phyloP scores from a whole-genome alignment of 2,797 vertebrate species.

The Okamejei kenojei region DNA sequence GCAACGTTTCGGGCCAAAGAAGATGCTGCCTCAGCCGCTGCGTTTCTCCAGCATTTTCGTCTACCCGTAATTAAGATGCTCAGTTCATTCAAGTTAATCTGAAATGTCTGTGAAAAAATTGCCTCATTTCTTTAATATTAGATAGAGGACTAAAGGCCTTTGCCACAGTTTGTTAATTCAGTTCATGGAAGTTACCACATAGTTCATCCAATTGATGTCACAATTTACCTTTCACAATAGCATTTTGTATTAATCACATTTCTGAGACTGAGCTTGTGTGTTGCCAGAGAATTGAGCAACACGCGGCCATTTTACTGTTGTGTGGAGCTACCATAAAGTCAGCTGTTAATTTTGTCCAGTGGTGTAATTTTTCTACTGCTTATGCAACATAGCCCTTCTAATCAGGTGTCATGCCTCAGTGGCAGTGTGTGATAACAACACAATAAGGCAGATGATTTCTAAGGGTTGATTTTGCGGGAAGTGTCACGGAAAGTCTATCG shows the following conservation, averaged over 20 bases:
- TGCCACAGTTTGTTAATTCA: not conserved
- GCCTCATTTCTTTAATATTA: not conserved
- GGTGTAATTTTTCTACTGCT: not conserved
- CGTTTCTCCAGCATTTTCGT: too few species aligned
- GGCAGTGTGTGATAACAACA: not conserved
- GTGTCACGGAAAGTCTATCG: too few species aligned
- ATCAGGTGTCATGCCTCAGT: not conserved
- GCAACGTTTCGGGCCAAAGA: too few species aligned
- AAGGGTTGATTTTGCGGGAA: not conserved
- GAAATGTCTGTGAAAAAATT: not conserved
- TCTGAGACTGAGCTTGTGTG: not conserved
- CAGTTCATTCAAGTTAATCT: not conserved
- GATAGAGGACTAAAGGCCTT: not conserved
- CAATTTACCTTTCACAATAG: not conserved
- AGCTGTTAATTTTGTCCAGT: not conserved
- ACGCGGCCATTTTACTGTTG: not conserved
- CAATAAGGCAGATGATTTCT: not conserved
- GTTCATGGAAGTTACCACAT: not conserved
- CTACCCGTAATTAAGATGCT: not conserved
- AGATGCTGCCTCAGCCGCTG: too few species aligned
- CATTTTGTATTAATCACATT: slow-evolving; percentile 15
- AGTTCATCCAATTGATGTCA: not conserved
- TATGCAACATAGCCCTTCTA: not conserved
- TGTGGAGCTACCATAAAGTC: not conserved
- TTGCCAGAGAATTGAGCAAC: slow-evolving; percentile 6